Evolutionary conservation across 1,140 invertebrate genomes (phyloP).

Genomic region (Drosophila obscura): DNA sequence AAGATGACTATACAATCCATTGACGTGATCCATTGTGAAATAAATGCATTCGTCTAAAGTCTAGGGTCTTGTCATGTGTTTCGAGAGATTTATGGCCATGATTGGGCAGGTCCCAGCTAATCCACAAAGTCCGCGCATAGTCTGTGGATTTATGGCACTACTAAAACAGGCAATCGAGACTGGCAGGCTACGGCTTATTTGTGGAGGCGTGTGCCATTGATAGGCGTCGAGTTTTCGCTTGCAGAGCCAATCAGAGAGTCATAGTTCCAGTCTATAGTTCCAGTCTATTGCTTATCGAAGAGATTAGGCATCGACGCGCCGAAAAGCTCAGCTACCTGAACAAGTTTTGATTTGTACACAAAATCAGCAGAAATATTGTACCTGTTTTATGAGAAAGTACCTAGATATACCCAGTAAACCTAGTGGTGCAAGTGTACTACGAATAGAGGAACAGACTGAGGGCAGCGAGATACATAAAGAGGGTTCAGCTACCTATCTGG

Average conservation of each 20-base stretch:
- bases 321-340: conserved; percentile 6
- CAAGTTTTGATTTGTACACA: conserved; percentile 15
- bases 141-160: conserved; percentile 24
- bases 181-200: conserved; percentile 21
- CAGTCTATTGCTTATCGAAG: conserved; percentile 12
- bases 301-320: not conserved
- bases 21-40: conserved; percentile 26
- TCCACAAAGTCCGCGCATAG: conserved; percentile 9
- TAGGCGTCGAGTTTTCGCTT: not conserved
- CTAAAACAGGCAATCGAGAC: conserved; percentile 12
- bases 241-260: conserved; percentile 23
- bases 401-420: too few relatives aligned
- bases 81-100: conserved; percentile 24
- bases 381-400: too few relatives aligned
- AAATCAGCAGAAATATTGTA: not conserved
- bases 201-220: conserved; percentile 38
- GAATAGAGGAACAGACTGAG: too few relatives aligned
- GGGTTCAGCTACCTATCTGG: too few relatives aligned
- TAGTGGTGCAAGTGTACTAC: too few relatives aligned
- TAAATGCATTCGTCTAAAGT: conserved; percentile 39
- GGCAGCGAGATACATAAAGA: too few relatives aligned
- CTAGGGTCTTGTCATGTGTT: not conserved
- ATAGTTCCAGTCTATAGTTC: conserved; percentile 12
- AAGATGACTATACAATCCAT: too few relatives aligned
- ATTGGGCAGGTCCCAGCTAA: conserved; percentile 16